Percentiles rank a stretch among this genome's conserved stretches.
These are phyloP conservation scores for Sebastes hubbsi DNA, from an alignment of 2,797 vertebrate species.

Conservation along the genomic window DNA sequence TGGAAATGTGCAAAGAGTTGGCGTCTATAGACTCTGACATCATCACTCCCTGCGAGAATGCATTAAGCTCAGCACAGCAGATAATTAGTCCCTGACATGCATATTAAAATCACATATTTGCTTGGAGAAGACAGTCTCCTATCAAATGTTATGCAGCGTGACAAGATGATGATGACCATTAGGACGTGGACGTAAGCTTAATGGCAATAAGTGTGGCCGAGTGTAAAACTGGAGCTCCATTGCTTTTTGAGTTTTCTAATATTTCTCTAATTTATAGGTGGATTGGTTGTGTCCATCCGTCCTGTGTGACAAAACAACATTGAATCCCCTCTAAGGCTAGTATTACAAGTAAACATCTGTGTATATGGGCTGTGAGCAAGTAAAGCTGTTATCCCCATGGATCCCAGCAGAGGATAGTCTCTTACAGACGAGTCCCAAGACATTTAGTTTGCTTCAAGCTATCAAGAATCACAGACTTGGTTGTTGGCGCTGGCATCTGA, in stretches of 20 bases:
- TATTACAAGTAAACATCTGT: neutral
- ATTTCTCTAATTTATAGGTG: neutral
- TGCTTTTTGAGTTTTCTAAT: neutral
- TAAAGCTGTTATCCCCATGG: neutral
- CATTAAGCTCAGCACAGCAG: conserved; percentile 15
- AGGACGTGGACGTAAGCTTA: conserved; percentile 17
- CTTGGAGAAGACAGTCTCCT: conserved; percentile 12
- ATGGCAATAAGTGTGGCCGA: conserved; percentile 3
- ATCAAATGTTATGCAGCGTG: conserved; percentile 38
- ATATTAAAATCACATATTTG: conserved; percentile 39
- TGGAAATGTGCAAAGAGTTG: conserved; percentile 13
- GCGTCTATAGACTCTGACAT: conserved; percentile 17
- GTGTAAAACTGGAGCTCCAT: conserved; percentile 1
- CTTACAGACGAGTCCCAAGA: conserved; percentile 20
- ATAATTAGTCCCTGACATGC: conserved; percentile 34
- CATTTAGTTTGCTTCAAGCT: conserved; percentile 3
- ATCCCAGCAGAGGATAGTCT: conserved; percentile 11
- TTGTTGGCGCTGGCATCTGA: conserved; percentile 2
- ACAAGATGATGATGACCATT: conserved; percentile 43
- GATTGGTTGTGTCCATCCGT: neutral
- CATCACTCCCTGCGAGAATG: conserved; percentile 21
- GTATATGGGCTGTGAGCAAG: neutral
- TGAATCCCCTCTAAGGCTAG: neutral
- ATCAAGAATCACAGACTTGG: conserved; percentile 1
- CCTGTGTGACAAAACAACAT: neutral